Conservation (phyloP, 2,113 vertebrate species). For the Cyprinodon variegatus region DNA sequence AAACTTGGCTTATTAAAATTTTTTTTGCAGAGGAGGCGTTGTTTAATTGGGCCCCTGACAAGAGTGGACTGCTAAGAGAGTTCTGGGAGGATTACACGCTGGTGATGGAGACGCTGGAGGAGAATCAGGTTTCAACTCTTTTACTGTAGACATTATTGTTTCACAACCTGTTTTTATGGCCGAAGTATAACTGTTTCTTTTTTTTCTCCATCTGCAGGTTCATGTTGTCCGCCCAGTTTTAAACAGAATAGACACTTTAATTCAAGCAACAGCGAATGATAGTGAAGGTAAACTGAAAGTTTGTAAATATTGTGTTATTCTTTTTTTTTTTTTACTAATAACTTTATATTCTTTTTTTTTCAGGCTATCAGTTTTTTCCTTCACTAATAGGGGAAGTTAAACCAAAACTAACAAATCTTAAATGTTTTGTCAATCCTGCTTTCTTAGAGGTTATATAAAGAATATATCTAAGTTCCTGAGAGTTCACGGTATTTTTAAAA, state of each 20-base stretch:
- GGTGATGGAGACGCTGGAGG: slow-evolving; percentile 94
- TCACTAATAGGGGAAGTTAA: not conserved
- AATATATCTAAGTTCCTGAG: too few species aligned
- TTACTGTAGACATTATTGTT: not conserved
- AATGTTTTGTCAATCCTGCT: not conserved
- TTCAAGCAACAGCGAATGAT: slow-evolving; percentile 80
- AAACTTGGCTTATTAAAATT: too few species aligned
- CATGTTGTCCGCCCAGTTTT: slow-evolving; percentile 96
- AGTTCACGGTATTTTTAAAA: too few species aligned
- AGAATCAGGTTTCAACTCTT: slow-evolving; percentile 88
- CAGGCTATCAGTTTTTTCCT: too few species aligned
- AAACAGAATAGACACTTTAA: slow-evolving; percentile 87
- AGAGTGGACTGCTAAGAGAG: slow-evolving; percentile 76
- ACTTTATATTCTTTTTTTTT: too few species aligned
- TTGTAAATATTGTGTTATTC: not conserved
- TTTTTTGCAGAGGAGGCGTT: slow-evolving; percentile 75
- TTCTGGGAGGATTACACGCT: slow-evolving; percentile 94
- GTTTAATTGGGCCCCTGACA: slow-evolving; percentile 87
- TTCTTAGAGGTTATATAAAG: too few species aligned
- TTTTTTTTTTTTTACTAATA: too few species aligned
- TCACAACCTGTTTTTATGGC: not conserved
- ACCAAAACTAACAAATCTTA: not conserved
- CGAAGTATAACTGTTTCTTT: not conserved
- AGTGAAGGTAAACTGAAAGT: slow-evolving; percentile 71
- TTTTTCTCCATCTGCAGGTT: slow-evolving; percentile 75